Conservation (phyloP, 2,113 vertebrate genomes). For the Oncorhynchus nerka region DNA sequence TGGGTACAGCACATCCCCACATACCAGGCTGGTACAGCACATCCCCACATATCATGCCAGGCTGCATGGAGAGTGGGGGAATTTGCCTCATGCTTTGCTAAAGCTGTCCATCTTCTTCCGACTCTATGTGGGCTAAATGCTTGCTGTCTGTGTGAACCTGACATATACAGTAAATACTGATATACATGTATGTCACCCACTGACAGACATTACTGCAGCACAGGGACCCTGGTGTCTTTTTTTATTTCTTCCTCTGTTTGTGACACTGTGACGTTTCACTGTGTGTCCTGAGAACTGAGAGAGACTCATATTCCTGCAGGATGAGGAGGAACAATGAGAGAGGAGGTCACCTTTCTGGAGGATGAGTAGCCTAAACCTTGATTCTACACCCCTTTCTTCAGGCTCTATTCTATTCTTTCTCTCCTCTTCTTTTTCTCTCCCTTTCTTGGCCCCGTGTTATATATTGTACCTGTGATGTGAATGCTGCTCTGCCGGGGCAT, state of each 20-base stretch:
- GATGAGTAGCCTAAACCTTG: constrained; percentile 22
- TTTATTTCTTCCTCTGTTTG: constrained; percentile 30
- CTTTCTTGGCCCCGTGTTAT: neutral
- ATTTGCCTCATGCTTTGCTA: neutral
- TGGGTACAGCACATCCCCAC: constrained; percentile 3
- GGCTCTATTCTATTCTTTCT: neutral
- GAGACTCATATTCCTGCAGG: constrained; percentile 16
- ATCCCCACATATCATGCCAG: no score
- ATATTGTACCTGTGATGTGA: constrained; percentile 18
- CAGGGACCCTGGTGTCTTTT: neutral
- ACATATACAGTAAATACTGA: neutral
- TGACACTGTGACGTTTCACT: neutral
- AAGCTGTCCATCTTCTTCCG: neutral
- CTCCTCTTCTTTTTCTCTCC: neutral
- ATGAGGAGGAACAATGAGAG: constrained; percentile 21
- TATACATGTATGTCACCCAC: neutral
- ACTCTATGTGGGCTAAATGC: neutral
- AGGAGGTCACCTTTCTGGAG: neutral
- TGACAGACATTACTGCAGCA: neutral
- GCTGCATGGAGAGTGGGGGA: no score
- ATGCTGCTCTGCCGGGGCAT: constrained; percentile 10
- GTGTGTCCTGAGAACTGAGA: constrained; percentile 18
- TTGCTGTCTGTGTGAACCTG: constrained; percentile 1
- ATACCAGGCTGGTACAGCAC: constrained; percentile 2
- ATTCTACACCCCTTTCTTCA: no score